phyloP scores from a whole-genome alignment of 2,797 vertebrate genomes.

The Poecile montanus region DNA sequence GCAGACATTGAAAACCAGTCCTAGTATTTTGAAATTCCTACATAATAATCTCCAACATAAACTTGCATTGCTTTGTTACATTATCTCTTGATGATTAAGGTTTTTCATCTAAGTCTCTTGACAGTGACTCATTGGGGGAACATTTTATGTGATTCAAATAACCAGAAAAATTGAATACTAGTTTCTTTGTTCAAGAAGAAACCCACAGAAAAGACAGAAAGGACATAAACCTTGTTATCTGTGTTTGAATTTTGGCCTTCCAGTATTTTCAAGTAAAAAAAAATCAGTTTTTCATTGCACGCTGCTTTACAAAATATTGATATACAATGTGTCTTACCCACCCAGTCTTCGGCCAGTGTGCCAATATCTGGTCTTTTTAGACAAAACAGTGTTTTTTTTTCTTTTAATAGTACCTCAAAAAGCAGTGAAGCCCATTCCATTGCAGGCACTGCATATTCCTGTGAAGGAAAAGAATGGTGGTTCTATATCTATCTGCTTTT shows the following conservation, averaged over 20 bases:
- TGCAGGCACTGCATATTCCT: background rate
- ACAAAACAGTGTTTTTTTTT: background rate
- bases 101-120: constrained; percentile 18
- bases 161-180: background rate
- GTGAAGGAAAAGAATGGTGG: background rate
- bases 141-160: background rate
- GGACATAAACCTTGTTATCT: background rate
- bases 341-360: accelerated
- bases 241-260: background rate
- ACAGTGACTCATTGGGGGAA: background rate
- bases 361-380: background rate
- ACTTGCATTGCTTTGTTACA: background rate
- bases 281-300: background rate
- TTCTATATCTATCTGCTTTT: background rate
- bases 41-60: background rate
- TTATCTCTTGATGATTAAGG: background rate
- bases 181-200: background rate
- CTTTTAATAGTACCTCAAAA: background rate
- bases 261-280: background rate
- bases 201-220: background rate
- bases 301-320: background rate
- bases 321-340: background rate
- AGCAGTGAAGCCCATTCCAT: background rate
- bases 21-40: background rate
- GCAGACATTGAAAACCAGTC: background rate